phyloP scores from a whole-genome alignment of 2,113 vertebrate species.

The Daubentonia madagascariensis region DNA sequence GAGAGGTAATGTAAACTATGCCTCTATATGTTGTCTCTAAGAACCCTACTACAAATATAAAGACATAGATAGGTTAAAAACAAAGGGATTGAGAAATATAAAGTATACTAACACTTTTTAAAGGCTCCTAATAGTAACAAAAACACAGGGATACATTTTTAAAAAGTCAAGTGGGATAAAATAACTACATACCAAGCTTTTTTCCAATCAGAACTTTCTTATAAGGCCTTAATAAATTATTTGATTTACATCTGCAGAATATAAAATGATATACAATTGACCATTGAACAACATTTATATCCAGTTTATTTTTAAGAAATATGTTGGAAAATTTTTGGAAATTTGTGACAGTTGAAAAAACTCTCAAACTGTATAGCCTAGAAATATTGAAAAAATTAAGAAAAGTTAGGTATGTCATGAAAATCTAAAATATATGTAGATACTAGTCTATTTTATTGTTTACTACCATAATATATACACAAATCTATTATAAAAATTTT shows the following conservation, averaged over 20 bases:
- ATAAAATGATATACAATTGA: not conserved
- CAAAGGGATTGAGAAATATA: not conserved
- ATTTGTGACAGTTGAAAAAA: not conserved
- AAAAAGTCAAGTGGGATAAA: not conserved
- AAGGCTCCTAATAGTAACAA: not conserved
- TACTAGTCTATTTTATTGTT: not conserved
- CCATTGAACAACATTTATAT: not conserved
- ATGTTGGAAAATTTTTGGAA: not conserved
- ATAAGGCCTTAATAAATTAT: not conserved
- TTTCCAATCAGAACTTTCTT: not conserved
- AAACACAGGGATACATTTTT: not conserved
- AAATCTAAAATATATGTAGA: not conserved
- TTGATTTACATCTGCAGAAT: not conserved
- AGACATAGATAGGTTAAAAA: not conserved
- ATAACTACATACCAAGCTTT: not conserved
- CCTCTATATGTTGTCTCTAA: not conserved
- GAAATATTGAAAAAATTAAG: not conserved
- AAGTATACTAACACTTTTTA: not conserved
- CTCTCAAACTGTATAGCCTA: not conserved
- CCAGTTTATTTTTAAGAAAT: not conserved
- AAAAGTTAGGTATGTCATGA: not conserved
- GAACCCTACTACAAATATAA: not conserved
- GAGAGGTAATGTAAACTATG: not conserved
- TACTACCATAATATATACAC: not conserved
- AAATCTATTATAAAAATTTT: not conserved